phyloP scores from a whole-genome alignment of 1,140 invertebrate genomes.

The Neuroterus valhalla region DNA sequence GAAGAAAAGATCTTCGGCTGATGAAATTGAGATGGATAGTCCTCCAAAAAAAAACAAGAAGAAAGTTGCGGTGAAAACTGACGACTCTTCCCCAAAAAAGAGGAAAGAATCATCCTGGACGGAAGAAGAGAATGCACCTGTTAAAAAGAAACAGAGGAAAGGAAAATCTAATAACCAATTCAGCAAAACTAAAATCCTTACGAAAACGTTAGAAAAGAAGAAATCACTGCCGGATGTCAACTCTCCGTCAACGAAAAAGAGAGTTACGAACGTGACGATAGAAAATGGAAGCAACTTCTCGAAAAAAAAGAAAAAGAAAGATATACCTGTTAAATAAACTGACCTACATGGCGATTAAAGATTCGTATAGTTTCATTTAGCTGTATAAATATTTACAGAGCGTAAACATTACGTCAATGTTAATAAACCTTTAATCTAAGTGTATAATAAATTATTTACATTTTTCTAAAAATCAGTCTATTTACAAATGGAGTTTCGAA shows the following conservation, averaged over 20 bases:
- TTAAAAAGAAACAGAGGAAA: conserved; percentile 46
- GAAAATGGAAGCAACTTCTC: conserved; percentile 9
- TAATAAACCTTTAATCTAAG: conserved; percentile 35
- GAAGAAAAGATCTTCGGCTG: neutral
- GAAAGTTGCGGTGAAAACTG: conserved; percentile 37
- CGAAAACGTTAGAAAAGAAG: conserved; percentile 37
- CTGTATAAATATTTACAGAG: conserved; percentile 56
- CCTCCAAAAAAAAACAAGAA: conserved; percentile 44
- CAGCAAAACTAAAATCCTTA: conserved; percentile 3
- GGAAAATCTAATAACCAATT: conserved; percentile 24
- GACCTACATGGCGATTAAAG: neutral
- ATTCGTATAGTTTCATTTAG: conserved; percentile 38
- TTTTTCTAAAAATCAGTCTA: conserved; percentile 55
- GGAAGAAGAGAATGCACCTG: conserved; percentile 14
- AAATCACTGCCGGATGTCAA: conserved; percentile 3
- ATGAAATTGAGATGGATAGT: conserved; percentile 27
- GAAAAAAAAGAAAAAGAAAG: conserved; percentile 49
- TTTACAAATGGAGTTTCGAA: conserved; percentile 43
- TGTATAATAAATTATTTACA: conserved; percentile 52
- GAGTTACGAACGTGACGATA: conserved; percentile 1
- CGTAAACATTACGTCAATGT: conserved; percentile 42
- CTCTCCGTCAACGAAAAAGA: conserved; percentile 35
- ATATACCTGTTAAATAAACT: neutral
- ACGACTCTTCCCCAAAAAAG: conserved; percentile 32
- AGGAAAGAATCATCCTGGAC: conserved; percentile 17